These are phyloP conservation scores for Diacarnus erythraeanus DNA, from an alignment of 37 sponge, comb jelly and placozoan genomes.

Conservation along the genomic window DNA sequence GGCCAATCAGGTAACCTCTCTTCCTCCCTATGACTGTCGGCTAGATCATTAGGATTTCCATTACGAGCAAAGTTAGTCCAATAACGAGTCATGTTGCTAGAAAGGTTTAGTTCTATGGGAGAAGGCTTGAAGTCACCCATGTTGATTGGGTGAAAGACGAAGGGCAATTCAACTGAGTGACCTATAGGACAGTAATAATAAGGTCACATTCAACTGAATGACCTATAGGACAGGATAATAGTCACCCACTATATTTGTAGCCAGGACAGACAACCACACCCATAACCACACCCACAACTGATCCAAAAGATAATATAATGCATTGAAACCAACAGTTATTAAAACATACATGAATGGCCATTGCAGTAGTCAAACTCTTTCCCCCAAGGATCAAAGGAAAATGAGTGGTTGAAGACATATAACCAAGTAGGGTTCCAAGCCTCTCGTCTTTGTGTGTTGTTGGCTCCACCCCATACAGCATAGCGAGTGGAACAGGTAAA, in stretches of 20 bases:
- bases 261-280: not conserved
- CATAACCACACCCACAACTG: too few relatives aligned
- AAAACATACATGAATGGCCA: slow-evolving; percentile 48
- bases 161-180: slow-evolving; percentile 67
- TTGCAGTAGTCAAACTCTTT: slow-evolving; percentile 39
- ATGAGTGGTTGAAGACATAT: slow-evolving; percentile 64
- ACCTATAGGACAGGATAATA: too few relatives aligned
- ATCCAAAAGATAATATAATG: too few relatives aligned
- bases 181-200: slow-evolving; percentile 25
- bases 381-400: slow-evolving; percentile 73
- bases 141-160: slow-evolving; percentile 55
- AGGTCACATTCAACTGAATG: too few relatives aligned
- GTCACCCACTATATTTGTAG: too few relatives aligned
- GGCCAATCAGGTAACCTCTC: slow-evolving; percentile 24
- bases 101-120: slow-evolving; percentile 34
- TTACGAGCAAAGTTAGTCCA: slow-evolving; percentile 71
- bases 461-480: slow-evolving; percentile 27
- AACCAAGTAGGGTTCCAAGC: slow-evolving; percentile 29
- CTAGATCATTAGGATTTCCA: slow-evolving; percentile 61
- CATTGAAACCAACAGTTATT: not conserved
- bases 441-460: not conserved
- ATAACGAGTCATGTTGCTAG: slow-evolving; percentile 39
- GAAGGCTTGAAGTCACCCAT: slow-evolving; percentile 53
- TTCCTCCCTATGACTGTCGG: not conserved
- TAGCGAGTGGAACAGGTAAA: slow-evolving; percentile 67